Evolutionary conservation across 1,140 invertebrate genomes (phyloP), one percentile per base, ranked within the genome.

Genomic region (Camponotus floridanus): DNA sequence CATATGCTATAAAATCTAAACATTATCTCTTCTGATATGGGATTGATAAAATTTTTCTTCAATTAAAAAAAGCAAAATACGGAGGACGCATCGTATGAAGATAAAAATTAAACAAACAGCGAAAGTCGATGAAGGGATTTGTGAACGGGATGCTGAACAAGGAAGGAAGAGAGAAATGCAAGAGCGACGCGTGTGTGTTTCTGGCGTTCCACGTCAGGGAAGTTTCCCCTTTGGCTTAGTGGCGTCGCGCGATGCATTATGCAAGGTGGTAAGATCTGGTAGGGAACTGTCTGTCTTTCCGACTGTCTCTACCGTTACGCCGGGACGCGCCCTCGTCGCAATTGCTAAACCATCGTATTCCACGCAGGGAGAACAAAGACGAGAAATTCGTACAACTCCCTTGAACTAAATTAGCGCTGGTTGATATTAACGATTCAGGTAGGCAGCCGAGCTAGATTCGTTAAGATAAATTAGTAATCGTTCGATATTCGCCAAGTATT

Each of bases 181-280:
- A 67, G n/a, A 3, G 15, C 68, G 68, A 74, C 39, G 13, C 48
- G 88, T 51, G 62, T 84, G 79, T 90, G 88, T 57, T 80, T 18
- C 36, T 87, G 88, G 71, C 88, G 81, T 90, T 73, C 18, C 86
- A 51, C 61, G 65, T 90, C 88, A 81, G 51, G 33, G 51, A 90
- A 90, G 81, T 90, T 90, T 78, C 88, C 59, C 83, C 86, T 87
- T 90, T 90, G 80, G 61, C 80, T 85, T 87, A 90, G 83, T 76
- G 42, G 65, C 76, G 61, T 78, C 89, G 70, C 81, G 36, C 73
- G 76, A 90, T 90, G 88, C 88, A 90, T 90, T 90, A 90, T 90
- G 89, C 88, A 90, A 70, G 84, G 86, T 83, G 74, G 73, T 59
- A 79, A 79, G 61, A 84, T 51, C 85, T 74, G 9, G 45, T 51